phyloP scores from a whole-genome alignment of 1,140 invertebrate genomes.

The Condylostylus longicornis region DNA sequence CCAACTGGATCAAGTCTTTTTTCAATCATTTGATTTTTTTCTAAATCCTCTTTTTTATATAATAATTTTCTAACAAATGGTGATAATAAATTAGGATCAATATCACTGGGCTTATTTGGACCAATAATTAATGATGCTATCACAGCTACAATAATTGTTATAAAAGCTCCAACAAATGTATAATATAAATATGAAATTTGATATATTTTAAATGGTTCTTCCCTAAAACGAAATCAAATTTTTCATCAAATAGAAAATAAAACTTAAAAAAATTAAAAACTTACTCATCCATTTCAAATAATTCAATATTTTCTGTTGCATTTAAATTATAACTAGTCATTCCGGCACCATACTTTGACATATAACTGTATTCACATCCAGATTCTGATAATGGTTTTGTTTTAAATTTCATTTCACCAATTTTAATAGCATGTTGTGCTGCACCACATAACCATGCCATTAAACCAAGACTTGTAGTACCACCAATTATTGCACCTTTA shows the following conservation, averaged over 20 bases:
- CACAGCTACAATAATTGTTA: conserved; percentile 49
- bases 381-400: conserved; percentile 49
- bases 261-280: conserved; percentile 1
- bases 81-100: conserved; percentile 46
- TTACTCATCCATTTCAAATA: neutral
- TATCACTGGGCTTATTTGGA: conserved; percentile 36
- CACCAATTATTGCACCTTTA: conserved; percentile 61
- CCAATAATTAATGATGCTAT: conserved; percentile 38
- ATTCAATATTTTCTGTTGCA: conserved; percentile 25
- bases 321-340: too few species aligned
- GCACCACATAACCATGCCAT: conserved; percentile 74
- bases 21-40: too few species aligned
- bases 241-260: neutral
- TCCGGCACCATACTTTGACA: too few species aligned
- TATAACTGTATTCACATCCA: conserved; percentile 51
- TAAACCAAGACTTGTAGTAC: conserved; percentile 49
- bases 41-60: too few species aligned
- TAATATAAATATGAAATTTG: conserved; percentile 53
- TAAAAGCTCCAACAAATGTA: conserved; percentile 41
- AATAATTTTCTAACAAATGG: conserved; percentile 51
- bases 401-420: conserved; percentile 40
- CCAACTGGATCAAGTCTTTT: too few species aligned
- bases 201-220: conserved; percentile 23
- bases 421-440: conserved; percentile 53
- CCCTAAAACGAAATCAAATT: neutral